A percentile compares a stretch with the other conserved stretches of the same genome.
Evolutionary conservation across 2,797 vertebrate genomes (phyloP).

Genomic region (Thunnus albacares): DNA sequence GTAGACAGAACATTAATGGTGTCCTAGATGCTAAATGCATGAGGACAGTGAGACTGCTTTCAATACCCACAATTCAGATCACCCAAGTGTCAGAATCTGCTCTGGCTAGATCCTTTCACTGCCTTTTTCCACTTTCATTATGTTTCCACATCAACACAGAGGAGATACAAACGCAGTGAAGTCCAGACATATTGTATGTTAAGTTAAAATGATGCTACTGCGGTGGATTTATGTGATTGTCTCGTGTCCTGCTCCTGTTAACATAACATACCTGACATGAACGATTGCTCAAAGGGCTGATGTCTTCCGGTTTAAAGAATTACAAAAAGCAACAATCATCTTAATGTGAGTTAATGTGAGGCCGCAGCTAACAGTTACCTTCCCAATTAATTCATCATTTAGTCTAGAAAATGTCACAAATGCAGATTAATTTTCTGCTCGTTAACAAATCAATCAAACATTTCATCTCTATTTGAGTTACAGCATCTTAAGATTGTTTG

Average conservation of each 20-base stretch:
- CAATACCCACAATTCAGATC: background rate
- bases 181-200: background rate
- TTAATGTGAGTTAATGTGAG: background rate
- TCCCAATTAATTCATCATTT: too few relatives aligned
- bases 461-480: background rate
- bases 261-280: background rate
- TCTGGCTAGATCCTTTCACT: background rate
- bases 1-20: background rate
- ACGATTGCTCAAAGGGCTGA: background rate
- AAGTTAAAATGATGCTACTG: too few relatives aligned
- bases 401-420: too few relatives aligned
- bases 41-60: background rate
- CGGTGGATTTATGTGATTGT: background rate
- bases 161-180: background rate
- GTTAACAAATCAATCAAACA: background rate
- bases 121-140: background rate
- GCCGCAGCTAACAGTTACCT: too few relatives aligned
- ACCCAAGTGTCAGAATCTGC: slow-evolving; percentile 13
- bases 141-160: background rate
- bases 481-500: background rate
- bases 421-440: background rate
- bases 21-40: background rate
- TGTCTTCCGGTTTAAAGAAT: background rate
- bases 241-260: background rate
- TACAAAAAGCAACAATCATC: background rate